Evolutionary conservation across 1,140 invertebrate species (phyloP), one percentile per base, ranked within the genome.

Genomic region (Dolichoris vasculosae): DNA sequence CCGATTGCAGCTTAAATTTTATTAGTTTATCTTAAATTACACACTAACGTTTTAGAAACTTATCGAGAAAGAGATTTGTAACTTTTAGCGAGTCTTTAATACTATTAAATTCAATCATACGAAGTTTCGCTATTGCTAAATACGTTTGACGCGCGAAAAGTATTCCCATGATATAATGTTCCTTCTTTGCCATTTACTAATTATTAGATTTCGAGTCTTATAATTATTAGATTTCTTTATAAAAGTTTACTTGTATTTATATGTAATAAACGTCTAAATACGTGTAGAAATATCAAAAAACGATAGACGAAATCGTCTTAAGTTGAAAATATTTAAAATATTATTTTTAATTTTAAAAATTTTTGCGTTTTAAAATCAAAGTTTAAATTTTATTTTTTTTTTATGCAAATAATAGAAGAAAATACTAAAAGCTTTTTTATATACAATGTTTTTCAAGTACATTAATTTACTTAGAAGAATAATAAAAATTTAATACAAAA

Each of bases 11-110:
- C 38, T 73, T 40, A 43, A 43, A 73, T 73, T 71, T 73, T 73
- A 73, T 73, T 73, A 73, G 38, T 43, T 73, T 73, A 73, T 43
- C 23, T 73, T 26, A 43, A 73, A 73, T 69, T 38, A 43, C 15
- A 43, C 38, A n/a, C 7, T 43, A 43, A 43, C 11, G 26, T 40
- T 43, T 6, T 9, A 73, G 38, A 43, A 43, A 73, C 69, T 43
- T 43, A 73, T 73, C 38, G 35, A 26, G 9, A 43, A 73, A n/a
- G 23, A 40, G 69, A 73, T 43, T 73, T 73, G 3, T n/a, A 73
- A 73, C 40, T 40, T 73, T 73, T 26, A 32, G 38, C n/a, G 20
- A 26, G 40, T 26, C 38, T 26, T 43, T 43, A 43, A 73, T 40
- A 40, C 38, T 40, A 71, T 71, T 40, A 71, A 40, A 73, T 43